phyloP scores from a whole-genome alignment of 2,888 invertebrate genomes.

The Fragum fragum region DNA sequence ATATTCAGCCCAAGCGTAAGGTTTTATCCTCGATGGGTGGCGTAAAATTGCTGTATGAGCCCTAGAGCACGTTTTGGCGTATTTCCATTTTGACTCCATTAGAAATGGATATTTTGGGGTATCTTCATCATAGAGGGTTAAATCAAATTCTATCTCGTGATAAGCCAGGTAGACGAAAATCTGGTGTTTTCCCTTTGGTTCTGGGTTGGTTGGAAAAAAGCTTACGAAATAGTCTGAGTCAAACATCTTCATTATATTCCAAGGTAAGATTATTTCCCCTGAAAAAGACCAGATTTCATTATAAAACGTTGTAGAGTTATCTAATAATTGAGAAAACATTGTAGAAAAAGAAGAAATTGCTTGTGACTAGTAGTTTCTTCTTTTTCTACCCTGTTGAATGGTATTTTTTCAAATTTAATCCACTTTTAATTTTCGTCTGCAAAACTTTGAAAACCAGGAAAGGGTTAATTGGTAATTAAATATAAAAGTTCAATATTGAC shows the following conservation, averaged over 20 bases:
- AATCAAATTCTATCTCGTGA: slow-evolving; percentile 29
- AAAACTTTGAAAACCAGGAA: no score
- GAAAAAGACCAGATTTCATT: no score
- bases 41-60: slow-evolving; percentile 10
- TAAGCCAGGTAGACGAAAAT: slow-evolving; percentile 29
- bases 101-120: slow-evolving; percentile 44
- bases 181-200: neutral
- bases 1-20: slow-evolving; percentile 15
- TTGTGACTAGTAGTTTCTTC: no score
- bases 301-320: no score
- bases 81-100: slow-evolving; percentile 34
- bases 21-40: slow-evolving; percentile 26
- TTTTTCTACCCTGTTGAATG: no score
- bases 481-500: no score
- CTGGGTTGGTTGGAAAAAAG: slow-evolving; percentile 25
- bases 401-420: no score
- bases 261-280: slow-evolving; percentile 46
- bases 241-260: slow-evolving; percentile 44
- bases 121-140: slow-evolving; percentile 28
- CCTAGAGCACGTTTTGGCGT: slow-evolving; percentile 38
- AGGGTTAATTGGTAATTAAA: no score
- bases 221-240: slow-evolving; percentile 29
- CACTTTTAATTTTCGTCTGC: no score
- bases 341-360: no score
- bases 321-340: no score